A percentile compares a stretch with the other conserved stretches of the same genome.
Conservation (phyloP, 2,113 vertebrate species). For the Irena cyanogastra region DNA sequence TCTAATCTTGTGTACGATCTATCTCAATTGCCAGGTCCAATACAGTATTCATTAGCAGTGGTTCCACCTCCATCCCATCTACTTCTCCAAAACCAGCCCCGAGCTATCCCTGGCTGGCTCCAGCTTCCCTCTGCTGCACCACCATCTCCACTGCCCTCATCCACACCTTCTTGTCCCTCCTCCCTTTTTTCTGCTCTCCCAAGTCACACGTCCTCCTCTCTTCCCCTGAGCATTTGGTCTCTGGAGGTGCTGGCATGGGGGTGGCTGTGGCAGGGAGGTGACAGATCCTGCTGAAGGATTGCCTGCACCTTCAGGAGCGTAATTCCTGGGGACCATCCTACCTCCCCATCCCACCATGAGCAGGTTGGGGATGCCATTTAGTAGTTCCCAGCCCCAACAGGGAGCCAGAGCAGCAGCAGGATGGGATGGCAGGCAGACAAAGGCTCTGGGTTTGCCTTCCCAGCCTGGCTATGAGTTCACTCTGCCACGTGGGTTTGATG, state of each 20-base stretch:
- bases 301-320: neutral
- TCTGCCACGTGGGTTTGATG: slow-evolving; percentile 6
- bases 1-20: slow-evolving; percentile 29
- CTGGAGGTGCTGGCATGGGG: neutral
- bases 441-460: neutral
- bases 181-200: neutral
- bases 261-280: neutral
- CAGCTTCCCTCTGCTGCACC: rapidly evolving
- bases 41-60: slow-evolving; percentile 1
- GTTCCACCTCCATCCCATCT: slow-evolving; percentile 1
- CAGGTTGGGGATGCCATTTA: rapidly evolving
- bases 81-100: neutral
- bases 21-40: neutral
- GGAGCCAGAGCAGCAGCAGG: neutral
- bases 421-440: neutral
- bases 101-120: neutral
- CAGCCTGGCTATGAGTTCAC: slow-evolving; percentile 46
- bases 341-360: rapidly evolving
- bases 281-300: neutral
- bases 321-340: neutral
- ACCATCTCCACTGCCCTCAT: neutral
- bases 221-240: neutral
- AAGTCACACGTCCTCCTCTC: neutral
- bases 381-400: neutral
- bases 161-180: neutral